phyloP scores from a whole-genome alignment of 2,113 vertebrate species.

The Orthonyx spaldingii region DNA sequence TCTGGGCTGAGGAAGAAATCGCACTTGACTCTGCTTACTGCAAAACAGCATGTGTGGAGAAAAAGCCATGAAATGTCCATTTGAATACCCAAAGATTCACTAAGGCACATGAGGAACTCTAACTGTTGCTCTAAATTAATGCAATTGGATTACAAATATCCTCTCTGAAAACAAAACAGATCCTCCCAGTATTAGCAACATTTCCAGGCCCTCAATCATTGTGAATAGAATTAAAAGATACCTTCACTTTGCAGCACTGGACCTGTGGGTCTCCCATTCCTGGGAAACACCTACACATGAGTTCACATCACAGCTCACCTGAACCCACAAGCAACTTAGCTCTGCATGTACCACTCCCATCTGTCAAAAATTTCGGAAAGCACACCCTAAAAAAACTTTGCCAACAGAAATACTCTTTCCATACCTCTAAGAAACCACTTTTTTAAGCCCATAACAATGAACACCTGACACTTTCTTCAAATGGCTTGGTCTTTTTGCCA shows the following conservation, averaged over 20 bases:
- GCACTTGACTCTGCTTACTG: background rate
- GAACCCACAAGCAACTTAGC: background rate
- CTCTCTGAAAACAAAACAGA: background rate
- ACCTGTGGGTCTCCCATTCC: background rate
- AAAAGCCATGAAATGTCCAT: background rate
- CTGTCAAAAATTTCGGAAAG: background rate
- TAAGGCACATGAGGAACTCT: background rate
- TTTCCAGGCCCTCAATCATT: background rate
- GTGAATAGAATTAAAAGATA: background rate
- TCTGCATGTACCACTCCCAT: background rate
- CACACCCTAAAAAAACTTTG: background rate
- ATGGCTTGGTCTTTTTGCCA: background rate
- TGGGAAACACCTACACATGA: background rate
- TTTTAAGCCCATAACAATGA: background rate
- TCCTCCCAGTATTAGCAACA: background rate
- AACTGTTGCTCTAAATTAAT: background rate
- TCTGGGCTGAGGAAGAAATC: background rate
- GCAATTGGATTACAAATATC: background rate
- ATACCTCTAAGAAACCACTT: background rate
- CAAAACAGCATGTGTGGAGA: background rate
- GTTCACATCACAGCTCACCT: background rate
- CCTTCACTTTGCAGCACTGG: background rate
- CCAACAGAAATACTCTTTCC: background rate
- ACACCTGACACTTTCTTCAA: background rate
- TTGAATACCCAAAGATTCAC: background rate